Conservation (phyloP, 2,888 invertebrate genomes). For the Morinoia aosen region DNA sequence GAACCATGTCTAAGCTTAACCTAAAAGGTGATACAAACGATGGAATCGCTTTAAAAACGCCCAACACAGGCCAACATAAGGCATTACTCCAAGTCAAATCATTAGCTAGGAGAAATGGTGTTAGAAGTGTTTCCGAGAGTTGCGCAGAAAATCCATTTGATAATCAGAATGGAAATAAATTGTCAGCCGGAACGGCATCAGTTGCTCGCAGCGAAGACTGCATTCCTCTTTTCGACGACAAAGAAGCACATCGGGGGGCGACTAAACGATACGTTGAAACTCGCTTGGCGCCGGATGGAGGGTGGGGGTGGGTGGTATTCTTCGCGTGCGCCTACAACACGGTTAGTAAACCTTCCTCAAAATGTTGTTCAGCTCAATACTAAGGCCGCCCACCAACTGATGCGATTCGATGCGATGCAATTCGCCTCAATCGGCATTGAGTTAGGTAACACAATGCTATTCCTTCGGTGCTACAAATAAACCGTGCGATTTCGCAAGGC, state of each 20-base stretch:
- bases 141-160: not conserved
- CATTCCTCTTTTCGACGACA: not conserved
- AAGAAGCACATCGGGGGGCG: not conserved
- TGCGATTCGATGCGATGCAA: too few species aligned
- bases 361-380: too few species aligned
- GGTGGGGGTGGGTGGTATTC: conserved; percentile 61
- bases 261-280: not conserved
- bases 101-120: not conserved
- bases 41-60: not conserved
- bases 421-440: too few species aligned
- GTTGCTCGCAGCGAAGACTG: not conserved
- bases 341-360: conserved; percentile 30
- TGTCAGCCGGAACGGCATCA: not conserved
- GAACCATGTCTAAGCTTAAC: not conserved
- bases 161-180: not conserved
- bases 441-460: too few species aligned
- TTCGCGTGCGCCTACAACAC: conserved; percentile 45
- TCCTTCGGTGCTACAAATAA: too few species aligned
- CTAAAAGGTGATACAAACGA: not conserved
- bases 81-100: not conserved
- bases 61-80: not conserved
- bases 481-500: too few species aligned
- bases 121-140: not conserved
- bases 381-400: too few species aligned
- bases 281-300: conserved; percentile 55